Conservation (phyloP, 2,113 vertebrate genomes). For the Callospermophilus lateralis region DNA sequence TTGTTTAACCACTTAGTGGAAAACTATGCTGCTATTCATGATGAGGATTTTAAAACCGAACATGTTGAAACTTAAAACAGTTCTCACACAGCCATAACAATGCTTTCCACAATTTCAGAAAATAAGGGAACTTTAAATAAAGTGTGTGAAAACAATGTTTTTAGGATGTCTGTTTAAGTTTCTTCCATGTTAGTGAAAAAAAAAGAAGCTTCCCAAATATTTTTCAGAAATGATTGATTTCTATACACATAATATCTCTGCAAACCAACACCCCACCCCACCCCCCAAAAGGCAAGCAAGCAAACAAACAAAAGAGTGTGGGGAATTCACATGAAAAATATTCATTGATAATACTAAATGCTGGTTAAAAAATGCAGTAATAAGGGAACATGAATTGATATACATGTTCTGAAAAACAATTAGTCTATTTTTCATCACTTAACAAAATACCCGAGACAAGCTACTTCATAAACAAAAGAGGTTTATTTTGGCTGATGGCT, state of each 20-base stretch:
- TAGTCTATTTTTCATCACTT: neutral
- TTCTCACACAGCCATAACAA: neutral
- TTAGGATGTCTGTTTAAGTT: slow-evolving; percentile 19
- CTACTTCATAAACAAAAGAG: neutral
- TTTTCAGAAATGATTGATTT: neutral
- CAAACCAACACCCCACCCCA: neutral
- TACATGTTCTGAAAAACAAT: neutral
- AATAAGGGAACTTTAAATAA: neutral
- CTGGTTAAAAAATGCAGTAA: neutral
- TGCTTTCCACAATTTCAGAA: neutral
- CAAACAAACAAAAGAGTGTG: neutral
- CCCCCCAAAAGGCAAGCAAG: neutral
- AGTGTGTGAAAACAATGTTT: neutral
- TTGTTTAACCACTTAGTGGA: neutral
- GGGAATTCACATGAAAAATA: neutral
- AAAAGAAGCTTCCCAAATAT: neutral
- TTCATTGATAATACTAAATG: neutral
- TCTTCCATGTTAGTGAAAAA: neutral
- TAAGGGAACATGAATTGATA: neutral
- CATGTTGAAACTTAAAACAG: neutral
- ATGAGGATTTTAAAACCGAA: neutral
- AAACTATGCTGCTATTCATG: neutral
- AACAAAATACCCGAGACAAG: neutral
- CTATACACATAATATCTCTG: neutral
- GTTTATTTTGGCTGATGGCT: neutral